Evolutionary conservation across 2,888 invertebrate genomes (phyloP).

Genomic region (Agonopterix heracliana): DNA sequence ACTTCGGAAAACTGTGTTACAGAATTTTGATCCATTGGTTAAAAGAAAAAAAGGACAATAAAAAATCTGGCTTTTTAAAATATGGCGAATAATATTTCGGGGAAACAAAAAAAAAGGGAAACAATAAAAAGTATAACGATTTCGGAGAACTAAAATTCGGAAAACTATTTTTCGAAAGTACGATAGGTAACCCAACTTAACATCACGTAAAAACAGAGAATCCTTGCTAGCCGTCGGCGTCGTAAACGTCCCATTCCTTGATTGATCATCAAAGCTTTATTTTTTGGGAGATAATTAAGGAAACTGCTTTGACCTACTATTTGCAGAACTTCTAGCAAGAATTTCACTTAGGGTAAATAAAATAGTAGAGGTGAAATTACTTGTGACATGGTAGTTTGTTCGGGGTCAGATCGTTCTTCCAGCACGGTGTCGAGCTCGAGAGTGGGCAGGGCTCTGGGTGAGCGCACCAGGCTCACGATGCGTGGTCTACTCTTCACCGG

Average conservation of each 20-base stretch:
- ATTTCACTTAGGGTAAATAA: too few relatives aligned
- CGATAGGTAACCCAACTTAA: not conserved
- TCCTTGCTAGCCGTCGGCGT: not conserved
- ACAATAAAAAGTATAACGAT: too few relatives aligned
- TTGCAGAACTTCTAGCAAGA: too few relatives aligned
- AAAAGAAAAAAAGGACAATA: too few relatives aligned
- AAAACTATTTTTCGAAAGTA: too few relatives aligned
- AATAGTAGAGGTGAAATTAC: conserved; percentile 25
- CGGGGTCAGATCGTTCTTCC: conserved; percentile 88
- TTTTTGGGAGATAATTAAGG: not conserved
- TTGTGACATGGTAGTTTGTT: conserved; percentile 77
- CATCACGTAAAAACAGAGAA: not conserved
- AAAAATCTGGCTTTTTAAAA: too few relatives aligned
- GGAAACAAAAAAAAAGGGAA: too few relatives aligned
- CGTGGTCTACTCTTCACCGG: conserved; percentile 51
- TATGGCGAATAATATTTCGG: too few relatives aligned
- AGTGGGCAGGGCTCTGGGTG: conserved; percentile 85
- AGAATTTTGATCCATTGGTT: too few relatives aligned
- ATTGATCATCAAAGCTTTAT: conserved; percentile 5
- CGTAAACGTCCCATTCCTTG: conserved; percentile 1
- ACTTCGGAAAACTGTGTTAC: too few relatives aligned
- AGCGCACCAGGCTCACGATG: conserved; percentile 64
- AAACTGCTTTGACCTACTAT: too few relatives aligned
- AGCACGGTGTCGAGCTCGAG: conserved; percentile 89
- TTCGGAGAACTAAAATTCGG: too few relatives aligned